Conservation (phyloP, 2,113 vertebrate species). For the Ptyas mucosa region DNA sequence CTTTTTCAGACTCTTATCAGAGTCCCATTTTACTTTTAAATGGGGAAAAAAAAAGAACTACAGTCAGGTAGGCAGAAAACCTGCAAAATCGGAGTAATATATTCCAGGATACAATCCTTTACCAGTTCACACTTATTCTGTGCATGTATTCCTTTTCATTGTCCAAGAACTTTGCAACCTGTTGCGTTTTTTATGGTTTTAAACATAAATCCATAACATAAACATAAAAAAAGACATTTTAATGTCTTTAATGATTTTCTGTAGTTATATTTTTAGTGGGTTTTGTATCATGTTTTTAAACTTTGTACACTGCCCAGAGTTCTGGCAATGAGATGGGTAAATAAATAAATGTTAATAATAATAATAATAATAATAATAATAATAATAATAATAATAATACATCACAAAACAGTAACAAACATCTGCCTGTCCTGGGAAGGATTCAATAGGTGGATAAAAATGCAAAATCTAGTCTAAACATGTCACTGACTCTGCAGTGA, state of each 20-base stretch:
- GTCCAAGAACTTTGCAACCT: not conserved
- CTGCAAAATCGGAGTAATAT: not conserved
- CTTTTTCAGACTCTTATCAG: not conserved
- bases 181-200: not conserved
- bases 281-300: not conserved
- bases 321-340: not conserved
- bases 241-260: not conserved
- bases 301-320: not conserved
- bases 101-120: not conserved
- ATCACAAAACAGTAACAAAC: not conserved
- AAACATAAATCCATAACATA: not conserved
- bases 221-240: not conserved
- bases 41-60: not conserved
- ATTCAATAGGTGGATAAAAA: not conserved
- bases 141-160: not conserved
- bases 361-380: too few relatives aligned
- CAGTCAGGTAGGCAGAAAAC: not conserved
- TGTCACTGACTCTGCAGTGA: not conserved
- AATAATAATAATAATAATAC: not conserved
- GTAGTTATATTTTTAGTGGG: not conserved
- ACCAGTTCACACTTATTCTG: not conserved
- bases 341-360: not conserved
- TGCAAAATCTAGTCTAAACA: not conserved
- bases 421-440: not conserved
- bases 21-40: not conserved